Evolutionary conservation across 2,797 vertebrate genomes (phyloP).

Genomic region (Psittacula echo): DNA sequence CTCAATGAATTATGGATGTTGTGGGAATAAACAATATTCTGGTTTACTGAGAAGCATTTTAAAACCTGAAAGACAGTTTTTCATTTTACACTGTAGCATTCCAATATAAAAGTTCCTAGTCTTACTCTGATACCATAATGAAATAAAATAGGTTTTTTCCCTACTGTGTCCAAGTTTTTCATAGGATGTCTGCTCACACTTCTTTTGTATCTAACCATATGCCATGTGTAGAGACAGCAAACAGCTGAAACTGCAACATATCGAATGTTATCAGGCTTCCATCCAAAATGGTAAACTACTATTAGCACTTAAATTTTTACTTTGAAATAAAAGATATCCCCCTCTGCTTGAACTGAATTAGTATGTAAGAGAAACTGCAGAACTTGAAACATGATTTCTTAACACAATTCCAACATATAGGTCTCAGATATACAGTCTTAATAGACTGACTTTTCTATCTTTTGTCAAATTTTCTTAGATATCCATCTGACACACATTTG

Average conservation of each 20-base stretch:
- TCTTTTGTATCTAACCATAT: background rate
- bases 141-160: background rate
- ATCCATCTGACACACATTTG: background rate
- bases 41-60: background rate
- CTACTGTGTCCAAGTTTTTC: background rate
- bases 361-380: background rate
- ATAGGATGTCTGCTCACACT: background rate
- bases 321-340: background rate
- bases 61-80: background rate
- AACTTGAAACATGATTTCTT: background rate
- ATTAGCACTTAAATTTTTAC: background rate
- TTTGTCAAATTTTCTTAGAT: background rate
- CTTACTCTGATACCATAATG: background rate
- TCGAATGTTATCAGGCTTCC: background rate
- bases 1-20: conserved; percentile 29
- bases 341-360: background rate
- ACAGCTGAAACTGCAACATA: background rate
- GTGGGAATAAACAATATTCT: background rate
- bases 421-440: background rate
- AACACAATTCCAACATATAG: rapidly evolving
- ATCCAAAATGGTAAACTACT: background rate
- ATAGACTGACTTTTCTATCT: background rate
- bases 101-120: background rate
- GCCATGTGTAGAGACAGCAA: background rate
- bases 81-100: background rate